A percentile compares a stretch with the other conserved stretches of the same genome.
Evolutionary conservation across 1,140 invertebrate genomes (phyloP).

Genomic region (Neelides sp.): DNA sequence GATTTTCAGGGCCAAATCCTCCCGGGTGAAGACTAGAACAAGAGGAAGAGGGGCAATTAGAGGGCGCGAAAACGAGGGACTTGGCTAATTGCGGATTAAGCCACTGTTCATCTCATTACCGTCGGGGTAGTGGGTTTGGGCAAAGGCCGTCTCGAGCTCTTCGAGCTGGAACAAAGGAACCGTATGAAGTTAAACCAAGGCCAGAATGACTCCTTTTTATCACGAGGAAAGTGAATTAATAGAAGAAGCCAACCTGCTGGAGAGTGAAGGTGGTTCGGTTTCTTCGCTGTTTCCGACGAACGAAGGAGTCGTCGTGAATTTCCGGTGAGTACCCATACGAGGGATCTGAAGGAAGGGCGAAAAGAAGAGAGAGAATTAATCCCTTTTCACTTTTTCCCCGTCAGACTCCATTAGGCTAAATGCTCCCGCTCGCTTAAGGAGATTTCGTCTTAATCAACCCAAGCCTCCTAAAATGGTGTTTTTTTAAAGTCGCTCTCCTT

Average conservation of each 20-base stretch:
- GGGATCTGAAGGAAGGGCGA: slow-evolving; percentile 57
- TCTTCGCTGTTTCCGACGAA: slow-evolving; percentile 81
- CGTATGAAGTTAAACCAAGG: slow-evolving; percentile 31
- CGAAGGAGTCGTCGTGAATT: slow-evolving; percentile 91
- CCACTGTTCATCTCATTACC: no score
- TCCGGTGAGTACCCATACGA: slow-evolving; percentile 78
- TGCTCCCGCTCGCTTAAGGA: no score
- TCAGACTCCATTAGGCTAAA: no score
- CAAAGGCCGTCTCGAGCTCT: slow-evolving; percentile 92
- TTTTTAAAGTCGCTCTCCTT: no score
- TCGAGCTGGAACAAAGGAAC: slow-evolving; percentile 79
- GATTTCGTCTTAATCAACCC: no score
- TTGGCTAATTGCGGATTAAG: no score
- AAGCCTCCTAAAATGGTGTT: no score
- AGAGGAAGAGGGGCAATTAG: neutral
- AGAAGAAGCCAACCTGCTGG: slow-evolving; percentile 60
- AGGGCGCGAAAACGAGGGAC: neutral
- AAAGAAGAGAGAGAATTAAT: no score
- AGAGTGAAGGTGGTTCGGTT: slow-evolving; percentile 94
- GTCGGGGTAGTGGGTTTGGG: slow-evolving; percentile 95
- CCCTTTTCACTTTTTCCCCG: no score
- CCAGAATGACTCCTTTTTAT: slow-evolving; percentile 5
- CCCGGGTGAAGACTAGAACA: slow-evolving; percentile 42
- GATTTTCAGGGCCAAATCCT: slow-evolving; percentile 96
- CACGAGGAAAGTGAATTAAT: slow-evolving; percentile 1